Percentiles rank a stretch among this genome's conserved stretches.
These are phyloP conservation scores for Xenopus laevis DNA, from an alignment of 2,113 vertebrate species.

Conservation along the genomic window DNA sequence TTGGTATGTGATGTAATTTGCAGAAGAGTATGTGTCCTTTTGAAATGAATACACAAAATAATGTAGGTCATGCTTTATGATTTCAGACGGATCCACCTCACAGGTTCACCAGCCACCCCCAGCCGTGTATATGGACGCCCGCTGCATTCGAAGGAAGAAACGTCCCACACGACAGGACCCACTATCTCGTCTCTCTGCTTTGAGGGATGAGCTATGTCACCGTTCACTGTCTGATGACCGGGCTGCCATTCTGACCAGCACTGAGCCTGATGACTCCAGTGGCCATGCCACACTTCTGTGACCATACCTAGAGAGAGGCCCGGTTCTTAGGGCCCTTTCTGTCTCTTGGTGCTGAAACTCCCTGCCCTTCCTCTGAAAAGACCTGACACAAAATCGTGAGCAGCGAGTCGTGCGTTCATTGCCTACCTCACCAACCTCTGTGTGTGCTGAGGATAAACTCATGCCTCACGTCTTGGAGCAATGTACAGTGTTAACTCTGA, in stretches of 20 bases:
- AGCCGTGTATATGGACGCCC: slow-evolving; percentile 80
- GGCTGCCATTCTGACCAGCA: slow-evolving; percentile 87
- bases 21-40: no score
- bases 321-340: slow-evolving; percentile 22
- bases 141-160: slow-evolving; percentile 87
- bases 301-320: slow-evolving; percentile 42
- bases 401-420: slow-evolving; percentile 41
- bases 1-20: no score
- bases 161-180: slow-evolving; percentile 84
- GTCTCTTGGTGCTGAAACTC: slow-evolving; percentile 40
- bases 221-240: slow-evolving; percentile 87
- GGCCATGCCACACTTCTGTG: slow-evolving; percentile 87
- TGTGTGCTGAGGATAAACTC: slow-evolving; percentile 21
- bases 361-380: slow-evolving; percentile 17
- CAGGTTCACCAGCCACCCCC: slow-evolving; percentile 95
- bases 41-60: no score
- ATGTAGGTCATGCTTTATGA: slow-evolving; percentile 1
- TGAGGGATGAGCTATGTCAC: slow-evolving; percentile 74
- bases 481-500: slow-evolving; percentile 42
- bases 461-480: slow-evolving; percentile 24
- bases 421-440: slow-evolving; percentile 43
- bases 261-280: slow-evolving; percentile 76
- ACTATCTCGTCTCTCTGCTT: slow-evolving; percentile 82
- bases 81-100: slow-evolving; percentile 83
- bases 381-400: slow-evolving; percentile 37